Evolutionary conservation across 30 jellyfish, hydroid and myxozoan species (phyloP), one percentile per base, ranked within the genome.

Genomic region (Nemopilema nomurai): DNA sequence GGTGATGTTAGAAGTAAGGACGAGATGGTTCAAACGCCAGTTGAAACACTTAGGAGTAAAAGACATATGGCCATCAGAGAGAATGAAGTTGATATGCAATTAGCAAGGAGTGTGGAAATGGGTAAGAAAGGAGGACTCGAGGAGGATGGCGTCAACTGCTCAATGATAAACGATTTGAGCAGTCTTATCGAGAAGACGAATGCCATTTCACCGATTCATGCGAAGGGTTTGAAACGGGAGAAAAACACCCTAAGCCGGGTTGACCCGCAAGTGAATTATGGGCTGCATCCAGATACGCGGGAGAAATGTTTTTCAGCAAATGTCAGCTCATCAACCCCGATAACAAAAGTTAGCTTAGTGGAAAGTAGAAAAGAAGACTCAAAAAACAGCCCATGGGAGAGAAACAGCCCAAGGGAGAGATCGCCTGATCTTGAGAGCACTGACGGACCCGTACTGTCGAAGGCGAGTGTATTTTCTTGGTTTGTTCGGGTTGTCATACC

Each of bases 121-220:
- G 13, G 57, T 13, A 13, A 41, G 57, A 41, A 41, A 3, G 57
- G 13, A 13, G 13, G 6, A 13, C 57, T 41, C 9, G 57, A 3
- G 57, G 13, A 41, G 57, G 57, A 28, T 21, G 3, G 33, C 19
- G 7, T 28, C 16, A 41, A 49, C 19, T 1, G 67, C 31, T 18
- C 76, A 18, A 26, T 73, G 17, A 57, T 23, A 8, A 4, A 67
- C 22, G 71, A 52, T 52, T 52, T 69, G 26, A 63, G 49, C 24
- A 69, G 67, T 25, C 81, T 83, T 51, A 24, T n/a, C 17, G 92
- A 83, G 49, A 75, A 71, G 0, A 74, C 86, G 32, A 83, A 4
- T n/a, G 82, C 62, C 1, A 73, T 84, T 27, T 84, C 93, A 8
- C 87, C 83, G 19, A 25, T 74, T 0, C 82, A 80, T 16, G 49